Percentiles rank a stretch among this genome's conserved stretches.
Evolutionary conservation across 2,113 vertebrate genomes (phyloP).

Genomic region (Tychaedon coryphoeus): DNA sequence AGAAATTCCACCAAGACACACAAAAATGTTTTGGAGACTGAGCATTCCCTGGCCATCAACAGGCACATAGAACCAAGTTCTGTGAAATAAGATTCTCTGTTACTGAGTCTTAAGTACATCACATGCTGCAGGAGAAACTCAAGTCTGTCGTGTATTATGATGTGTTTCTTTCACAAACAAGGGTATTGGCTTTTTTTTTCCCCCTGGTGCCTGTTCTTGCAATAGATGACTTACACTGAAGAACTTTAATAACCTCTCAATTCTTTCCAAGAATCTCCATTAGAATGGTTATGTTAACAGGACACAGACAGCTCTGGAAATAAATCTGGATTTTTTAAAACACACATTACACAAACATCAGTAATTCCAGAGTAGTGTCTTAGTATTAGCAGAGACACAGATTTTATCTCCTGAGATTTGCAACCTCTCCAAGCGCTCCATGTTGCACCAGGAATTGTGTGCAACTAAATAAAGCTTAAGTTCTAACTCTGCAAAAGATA

Average conservation of each 20-base stretch:
- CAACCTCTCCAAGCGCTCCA: not conserved
- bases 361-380: not conserved
- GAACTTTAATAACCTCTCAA: not conserved
- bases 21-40: not conserved
- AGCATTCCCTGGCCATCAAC: not conserved
- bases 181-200: not conserved
- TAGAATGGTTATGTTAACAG: not conserved
- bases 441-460: not conserved
- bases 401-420: not conserved
- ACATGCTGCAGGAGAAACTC: not conserved
- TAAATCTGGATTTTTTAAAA: not conserved
- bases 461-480: not conserved
- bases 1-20: not conserved
- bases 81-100: not conserved
- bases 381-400: not conserved
- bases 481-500: not conserved
- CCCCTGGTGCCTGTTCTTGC: not conserved
- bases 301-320: not conserved
- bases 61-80: not conserved
- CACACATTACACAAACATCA: not conserved
- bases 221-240: not conserved
- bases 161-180: not conserved
- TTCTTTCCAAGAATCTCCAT: conserved; percentile 2
- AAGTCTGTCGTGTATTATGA: not conserved
- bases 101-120: not conserved